Percentiles rank a stretch among this genome's conserved stretches.
Evolutionary conservation across 2,113 vertebrate species (phyloP).

Genomic region (Plestiodon gilberti): DNA sequence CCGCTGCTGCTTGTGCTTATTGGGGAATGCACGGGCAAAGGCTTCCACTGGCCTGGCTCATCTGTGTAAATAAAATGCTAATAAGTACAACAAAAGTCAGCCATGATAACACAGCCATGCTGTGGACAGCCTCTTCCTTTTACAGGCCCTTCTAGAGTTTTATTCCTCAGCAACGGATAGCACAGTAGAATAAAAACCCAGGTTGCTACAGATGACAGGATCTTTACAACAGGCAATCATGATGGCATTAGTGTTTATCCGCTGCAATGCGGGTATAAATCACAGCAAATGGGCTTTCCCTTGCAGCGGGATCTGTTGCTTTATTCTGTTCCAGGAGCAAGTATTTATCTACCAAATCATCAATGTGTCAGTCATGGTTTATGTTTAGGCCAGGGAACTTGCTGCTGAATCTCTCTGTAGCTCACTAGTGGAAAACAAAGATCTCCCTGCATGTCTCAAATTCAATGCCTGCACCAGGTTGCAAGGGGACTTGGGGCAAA

Average conservation of each 20-base stretch:
- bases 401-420: background rate
- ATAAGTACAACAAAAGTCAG: background rate
- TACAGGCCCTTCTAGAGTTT: conserved; percentile 39
- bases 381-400: background rate
- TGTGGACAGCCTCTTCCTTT: conserved; percentile 35
- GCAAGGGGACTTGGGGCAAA: too few relatives aligned
- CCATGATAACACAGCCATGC: background rate
- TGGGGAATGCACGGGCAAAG: background rate
- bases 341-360: conserved; percentile 37
- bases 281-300: conserved; percentile 61
- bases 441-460: background rate
- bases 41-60: conserved; percentile 4
- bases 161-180: conserved; percentile 33
- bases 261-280: conserved; percentile 63
- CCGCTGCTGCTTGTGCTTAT: too few relatives aligned
- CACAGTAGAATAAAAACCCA: conserved; percentile 21
- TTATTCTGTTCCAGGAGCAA: conserved; percentile 51
- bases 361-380: conserved; percentile 20
- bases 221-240: conserved; percentile 50
- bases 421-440: background rate
- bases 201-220: conserved; percentile 55
- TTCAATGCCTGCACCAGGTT: too few relatives aligned
- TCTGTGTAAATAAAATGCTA: conserved; percentile 20
- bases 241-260: conserved; percentile 55
- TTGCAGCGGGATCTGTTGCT: conserved; percentile 49